Base-by-base conservation (phyloP, 2,113 vertebrate genomes). In the Nicator chloris region DNA sequence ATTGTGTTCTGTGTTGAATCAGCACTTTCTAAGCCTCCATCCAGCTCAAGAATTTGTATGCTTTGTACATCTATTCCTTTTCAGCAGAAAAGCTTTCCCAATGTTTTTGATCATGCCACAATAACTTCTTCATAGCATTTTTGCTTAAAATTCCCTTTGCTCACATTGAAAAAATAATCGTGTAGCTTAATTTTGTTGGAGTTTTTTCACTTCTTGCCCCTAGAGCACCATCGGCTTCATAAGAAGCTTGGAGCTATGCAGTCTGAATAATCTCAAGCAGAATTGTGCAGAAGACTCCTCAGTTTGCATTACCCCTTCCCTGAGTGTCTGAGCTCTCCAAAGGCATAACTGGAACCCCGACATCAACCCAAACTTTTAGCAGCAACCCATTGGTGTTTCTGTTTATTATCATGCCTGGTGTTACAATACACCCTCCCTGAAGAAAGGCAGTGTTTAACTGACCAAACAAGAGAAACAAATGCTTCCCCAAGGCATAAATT, bases 401-500 rank as follows among this genome's bases (percentile, higher is more conserved):
- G 77, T 76, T 92, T 93, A 91, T 90, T 93, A 56, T 92, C 90
- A 47, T 39, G 68, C 59, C 88, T 93, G 68, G 61, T 93, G 77
- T 78, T 91, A 96, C 64, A 93, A 93, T 89, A 30, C 50, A 63
- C 26, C 45, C 87, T 88, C 78, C 82, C 75, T 66, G 75, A 94
- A 78, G 91, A 93, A 92, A 96, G 88, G 72, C 84, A 95, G 69
- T 19, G 35, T 89, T 90, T 71, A 95, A 92, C 89, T 95, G 94
- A 83, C 79, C 89, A 95, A 96, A 96, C 40, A 90, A 92, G 92
- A 88, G 78, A 92, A 96, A 94, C 93, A 95, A 95, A 95, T 77
- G 92, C 49, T 94, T 93, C 90, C 93, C 89, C 85, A 94, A 92
- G 94, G 94, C 96, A 94, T 75, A 95, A 93, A 97, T 91, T 96